phyloP scores from a whole-genome alignment of 2,888 invertebrate species.

The Trichacis sp. region DNA sequence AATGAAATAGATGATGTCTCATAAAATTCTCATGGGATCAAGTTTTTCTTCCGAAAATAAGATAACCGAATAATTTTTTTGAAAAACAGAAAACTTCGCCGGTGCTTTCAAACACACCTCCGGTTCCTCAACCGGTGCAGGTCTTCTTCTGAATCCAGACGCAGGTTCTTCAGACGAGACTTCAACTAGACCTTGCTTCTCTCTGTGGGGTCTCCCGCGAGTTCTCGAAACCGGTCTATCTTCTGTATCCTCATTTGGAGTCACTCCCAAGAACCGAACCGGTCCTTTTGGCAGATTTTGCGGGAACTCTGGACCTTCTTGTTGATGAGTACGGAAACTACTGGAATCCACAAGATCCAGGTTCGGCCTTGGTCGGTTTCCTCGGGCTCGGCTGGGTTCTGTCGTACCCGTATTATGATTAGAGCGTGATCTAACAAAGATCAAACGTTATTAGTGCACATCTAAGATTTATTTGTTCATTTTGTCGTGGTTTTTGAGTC shows the following conservation, averaged over 20 bases:
- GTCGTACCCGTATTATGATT: slow-evolving; percentile 65
- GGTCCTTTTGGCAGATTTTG: slow-evolving; percentile 72
- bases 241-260: slow-evolving; percentile 71
- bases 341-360: slow-evolving; percentile 85
- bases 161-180: slow-evolving; percentile 46
- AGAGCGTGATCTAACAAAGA: slow-evolving; percentile 59
- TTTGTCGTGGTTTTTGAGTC: too few relatives aligned
- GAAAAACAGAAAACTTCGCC: too few relatives aligned
- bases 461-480: too few relatives aligned
- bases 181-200: slow-evolving; percentile 57
- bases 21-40: too few relatives aligned
- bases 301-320: slow-evolving; percentile 72
- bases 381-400: slow-evolving; percentile 59
- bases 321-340: slow-evolving; percentile 80
- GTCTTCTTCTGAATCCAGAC: slow-evolving; percentile 66
- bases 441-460: not conserved
- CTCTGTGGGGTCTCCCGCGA: slow-evolving; percentile 54
- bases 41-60: too few relatives aligned
- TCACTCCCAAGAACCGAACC: slow-evolving; percentile 73
- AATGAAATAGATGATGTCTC: too few relatives aligned
- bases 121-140: slow-evolving; percentile 69
- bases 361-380: slow-evolving; percentile 74
- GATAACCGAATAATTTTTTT: too few relatives aligned
- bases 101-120: slow-evolving; percentile 56
- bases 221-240: slow-evolving; percentile 54